A percentile compares a stretch with the other conserved stretches of the same genome.
Evolutionary conservation across 2,113 vertebrate species (phyloP).

Genomic region (Alethe diademata): DNA sequence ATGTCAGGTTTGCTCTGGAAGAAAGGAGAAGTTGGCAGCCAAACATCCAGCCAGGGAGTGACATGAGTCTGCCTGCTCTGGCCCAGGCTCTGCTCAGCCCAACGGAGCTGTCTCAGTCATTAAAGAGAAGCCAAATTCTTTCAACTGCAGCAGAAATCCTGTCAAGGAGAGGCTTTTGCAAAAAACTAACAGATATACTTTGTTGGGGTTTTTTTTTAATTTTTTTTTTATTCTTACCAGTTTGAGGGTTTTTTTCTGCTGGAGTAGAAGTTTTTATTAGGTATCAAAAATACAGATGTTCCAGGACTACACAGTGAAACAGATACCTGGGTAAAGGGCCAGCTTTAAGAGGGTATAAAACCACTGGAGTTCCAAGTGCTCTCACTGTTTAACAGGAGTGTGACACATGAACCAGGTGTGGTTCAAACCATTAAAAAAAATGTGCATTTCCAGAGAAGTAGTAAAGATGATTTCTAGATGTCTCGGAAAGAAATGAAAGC

Average conservation of each 20-base stretch:
- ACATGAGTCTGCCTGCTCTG: not conserved
- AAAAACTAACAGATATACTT: not conserved
- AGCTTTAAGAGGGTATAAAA: not conserved
- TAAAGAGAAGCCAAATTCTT: not conserved
- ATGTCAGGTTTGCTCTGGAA: not conserved
- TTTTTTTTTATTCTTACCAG: not conserved
- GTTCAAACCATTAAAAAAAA: not conserved
- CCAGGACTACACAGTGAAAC: not conserved
- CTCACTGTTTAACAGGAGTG: not conserved
- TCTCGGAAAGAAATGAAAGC: not conserved
- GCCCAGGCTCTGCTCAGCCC: not conserved
- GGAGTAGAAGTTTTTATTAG: not conserved
- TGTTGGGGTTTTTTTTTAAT: too few species aligned
- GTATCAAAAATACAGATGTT: conserved; percentile 1
- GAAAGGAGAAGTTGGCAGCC: conserved; percentile 4
- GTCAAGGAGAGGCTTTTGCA: not conserved
- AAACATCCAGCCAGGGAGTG: not conserved
- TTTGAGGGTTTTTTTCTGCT: not conserved
- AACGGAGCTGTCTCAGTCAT: not conserved
- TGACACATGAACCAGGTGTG: not conserved
- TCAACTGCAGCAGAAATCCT: not conserved
- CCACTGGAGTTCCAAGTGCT: not conserved
- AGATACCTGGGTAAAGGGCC: not conserved
- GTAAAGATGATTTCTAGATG: not conserved
- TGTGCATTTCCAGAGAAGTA: not conserved